Evolutionary conservation across 2,888 invertebrate species (phyloP), one percentile per base, ranked within the genome.

Genomic region (Tuberolachnus salignus): DNA sequence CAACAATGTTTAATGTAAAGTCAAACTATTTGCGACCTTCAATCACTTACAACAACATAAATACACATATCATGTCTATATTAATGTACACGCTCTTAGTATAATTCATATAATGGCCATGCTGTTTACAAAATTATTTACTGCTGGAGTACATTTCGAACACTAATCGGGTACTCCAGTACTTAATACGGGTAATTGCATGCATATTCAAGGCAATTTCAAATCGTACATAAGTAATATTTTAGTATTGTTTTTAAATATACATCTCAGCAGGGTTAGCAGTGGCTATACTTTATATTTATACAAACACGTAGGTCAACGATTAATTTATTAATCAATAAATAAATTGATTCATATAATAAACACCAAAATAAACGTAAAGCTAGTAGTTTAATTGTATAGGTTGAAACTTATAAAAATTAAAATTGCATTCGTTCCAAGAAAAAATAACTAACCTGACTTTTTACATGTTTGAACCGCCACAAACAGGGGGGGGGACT

Each of bases 1-100:
- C 19, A 61, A 34, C 3, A 34, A 49, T 61, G 44, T 57, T 57
- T 57, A 6, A 64, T 21, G 34, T 51, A 51, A 19, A 49, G n/a
- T 49, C 23, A 61, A 61, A 57, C 46, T 59, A 57, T 71, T 72
- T 49, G 14, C 34, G 61, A 26, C 72, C 72, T 72, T 72, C 72
- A 72, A 34, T 34, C 14, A 49, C 34, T 34, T 10, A 51, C n/a
- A 34, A 49, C 19, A 49, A 61, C 49, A 51, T 19, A 10, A 49
- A 57, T 13, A 67, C 67, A 71, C 8, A 49, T n/a, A 49, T 19
- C 10, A 42, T 72, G 14, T 72, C 9, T 26, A 49, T 53, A 23
- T 23, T 23, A 8, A 3, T 59, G 13, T 4, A 34, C 8, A 26
- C 23, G n/a, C 10, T 55, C 49, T 61, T 72, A 61, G 13, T 13